Conservation (phyloP, 2,113 vertebrate genomes). For the Chinchilla lanigera region DNA sequence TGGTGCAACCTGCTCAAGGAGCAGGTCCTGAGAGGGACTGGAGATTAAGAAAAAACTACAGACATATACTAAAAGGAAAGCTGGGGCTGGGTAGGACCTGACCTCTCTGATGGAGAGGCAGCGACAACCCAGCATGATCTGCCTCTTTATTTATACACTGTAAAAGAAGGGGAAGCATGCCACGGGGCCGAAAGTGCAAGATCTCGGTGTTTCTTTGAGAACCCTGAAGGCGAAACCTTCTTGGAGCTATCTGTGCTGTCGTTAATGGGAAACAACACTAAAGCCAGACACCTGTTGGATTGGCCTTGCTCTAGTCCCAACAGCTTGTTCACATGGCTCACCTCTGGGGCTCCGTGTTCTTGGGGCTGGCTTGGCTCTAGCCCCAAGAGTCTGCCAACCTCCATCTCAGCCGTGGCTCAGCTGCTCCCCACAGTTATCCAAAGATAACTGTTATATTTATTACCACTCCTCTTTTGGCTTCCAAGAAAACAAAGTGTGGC, state of each 20-base stretch:
- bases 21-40: not conserved
- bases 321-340: too few relatives aligned
- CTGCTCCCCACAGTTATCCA: not conserved
- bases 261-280: not conserved
- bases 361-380: too few relatives aligned
- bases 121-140: too few relatives aligned
- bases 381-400: too few relatives aligned
- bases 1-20: not conserved
- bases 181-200: not conserved
- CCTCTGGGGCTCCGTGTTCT: too few relatives aligned
- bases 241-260: not conserved
- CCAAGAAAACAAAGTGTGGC: not conserved
- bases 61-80: not conserved
- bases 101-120: too few relatives aligned
- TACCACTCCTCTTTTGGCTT: not conserved
- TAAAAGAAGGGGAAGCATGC: not conserved
- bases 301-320: too few relatives aligned
- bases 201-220: not conserved
- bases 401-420: too few relatives aligned
- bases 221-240: not conserved
- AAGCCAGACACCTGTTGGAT: not conserved
- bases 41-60: not conserved
- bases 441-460: not conserved
- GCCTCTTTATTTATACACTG: not conserved
- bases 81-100: too few relatives aligned